These are phyloP conservation scores for Parambassis ranga DNA, from an alignment of 2,797 vertebrate genomes.

Conservation along the genomic window DNA sequence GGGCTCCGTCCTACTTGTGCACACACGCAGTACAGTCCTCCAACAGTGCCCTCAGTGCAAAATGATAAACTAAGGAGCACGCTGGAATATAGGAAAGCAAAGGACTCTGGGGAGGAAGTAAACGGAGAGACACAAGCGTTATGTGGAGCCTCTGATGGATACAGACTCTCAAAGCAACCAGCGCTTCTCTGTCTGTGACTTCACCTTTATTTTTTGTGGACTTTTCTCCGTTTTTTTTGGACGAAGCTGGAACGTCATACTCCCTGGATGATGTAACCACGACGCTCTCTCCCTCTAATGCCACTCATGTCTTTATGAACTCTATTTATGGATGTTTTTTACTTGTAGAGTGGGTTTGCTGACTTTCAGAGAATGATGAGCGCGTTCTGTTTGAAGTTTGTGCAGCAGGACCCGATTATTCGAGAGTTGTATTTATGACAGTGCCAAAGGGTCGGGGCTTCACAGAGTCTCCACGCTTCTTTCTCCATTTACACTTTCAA, in stretches of 20 bases:
- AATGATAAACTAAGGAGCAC: conserved; percentile 56
- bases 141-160: conserved; percentile 44
- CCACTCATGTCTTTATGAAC: conserved; percentile 72
- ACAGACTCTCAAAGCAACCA: conserved; percentile 23
- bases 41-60: conserved; percentile 40
- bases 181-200: conserved; percentile 51
- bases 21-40: conserved; percentile 20
- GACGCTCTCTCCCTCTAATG: conserved; percentile 53
- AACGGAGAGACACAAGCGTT: conserved; percentile 44
- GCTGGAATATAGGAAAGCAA: conserved; percentile 54
- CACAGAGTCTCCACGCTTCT: conserved; percentile 53
- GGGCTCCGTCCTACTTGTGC: conserved; percentile 58
- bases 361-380: conserved; percentile 52
- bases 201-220: conserved; percentile 19
- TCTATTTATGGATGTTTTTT: conserved; percentile 81
- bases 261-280: conserved; percentile 40
- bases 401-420: conserved; percentile 62
- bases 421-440: conserved; percentile 73
- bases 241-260: conserved; percentile 43
- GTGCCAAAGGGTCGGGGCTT: conserved; percentile 79
- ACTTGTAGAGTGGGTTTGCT: conserved; percentile 70
- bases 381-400: conserved; percentile 49
- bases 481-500: conserved; percentile 44
- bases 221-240: conserved; percentile 19
- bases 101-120: conserved; percentile 50